These are phyloP conservation scores for Isichthys henryi DNA, from an alignment of 2,113 vertebrate genomes.

Conservation along the genomic window DNA sequence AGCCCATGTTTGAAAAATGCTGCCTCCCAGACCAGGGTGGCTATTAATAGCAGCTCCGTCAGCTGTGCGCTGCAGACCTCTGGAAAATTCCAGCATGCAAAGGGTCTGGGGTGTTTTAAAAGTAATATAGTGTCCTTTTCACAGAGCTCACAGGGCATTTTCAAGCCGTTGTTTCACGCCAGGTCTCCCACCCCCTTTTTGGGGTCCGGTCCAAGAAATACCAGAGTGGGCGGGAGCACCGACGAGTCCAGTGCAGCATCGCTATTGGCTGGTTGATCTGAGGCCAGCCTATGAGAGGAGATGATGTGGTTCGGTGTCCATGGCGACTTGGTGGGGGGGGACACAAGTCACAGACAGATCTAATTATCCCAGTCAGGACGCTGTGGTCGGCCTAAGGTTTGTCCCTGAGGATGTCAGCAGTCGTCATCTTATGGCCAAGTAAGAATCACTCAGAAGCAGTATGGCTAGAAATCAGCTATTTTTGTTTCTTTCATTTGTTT, in stretches of 20 bases:
- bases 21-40: not conserved
- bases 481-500: not conserved
- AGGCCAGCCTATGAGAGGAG: constrained; percentile 19
- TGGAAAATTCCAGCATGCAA: constrained; percentile 30
- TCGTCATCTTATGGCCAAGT: constrained; percentile 16
- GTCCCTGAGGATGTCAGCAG: not conserved
- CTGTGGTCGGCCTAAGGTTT: constrained; percentile 12
- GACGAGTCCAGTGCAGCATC: not conserved
- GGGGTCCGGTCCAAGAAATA: constrained; percentile 19
- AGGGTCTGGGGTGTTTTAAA: constrained; percentile 33
- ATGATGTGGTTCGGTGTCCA: constrained; percentile 13
- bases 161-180: constrained; percentile 17
- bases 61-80: not conserved
- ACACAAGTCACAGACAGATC: constrained; percentile 26
- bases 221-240: not conserved
- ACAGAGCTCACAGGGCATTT: constrained; percentile 19
- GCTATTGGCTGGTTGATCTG: constrained; percentile 19
- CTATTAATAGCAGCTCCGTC: constrained; percentile 22
- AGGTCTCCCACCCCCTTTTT: constrained; percentile 22
- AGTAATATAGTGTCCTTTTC: constrained; percentile 23
- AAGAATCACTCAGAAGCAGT: constrained; percentile 33
- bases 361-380: constrained; percentile 9
- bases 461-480: constrained; percentile 26
- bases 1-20: not conserved
- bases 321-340: constrained; percentile 5